Conservation (phyloP, 23 tunicate genomes). For the Botrylloides violaceus region DNA sequence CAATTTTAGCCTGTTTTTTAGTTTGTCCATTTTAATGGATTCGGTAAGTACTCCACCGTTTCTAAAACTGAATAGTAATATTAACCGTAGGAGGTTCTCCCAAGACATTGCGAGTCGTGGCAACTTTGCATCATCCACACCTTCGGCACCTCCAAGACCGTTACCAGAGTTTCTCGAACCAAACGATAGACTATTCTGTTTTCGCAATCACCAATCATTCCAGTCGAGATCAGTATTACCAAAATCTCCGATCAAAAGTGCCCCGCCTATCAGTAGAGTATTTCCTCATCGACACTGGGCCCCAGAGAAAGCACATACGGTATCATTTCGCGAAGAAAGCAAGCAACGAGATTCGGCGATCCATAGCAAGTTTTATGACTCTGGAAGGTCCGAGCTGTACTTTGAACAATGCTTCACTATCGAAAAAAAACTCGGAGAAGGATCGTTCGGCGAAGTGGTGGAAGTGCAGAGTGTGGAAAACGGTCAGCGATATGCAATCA, state of each 20-base stretch:
- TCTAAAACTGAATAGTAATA: not conserved
- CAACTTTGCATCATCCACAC: constrained; percentile 15
- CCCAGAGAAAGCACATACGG: constrained; percentile 72
- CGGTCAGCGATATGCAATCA: constrained; percentile 45
- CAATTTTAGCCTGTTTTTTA: too few species aligned
- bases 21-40: not conserved
- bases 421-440: constrained; percentile 80
- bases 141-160: not conserved
- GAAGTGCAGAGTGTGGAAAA: constrained; percentile 56
- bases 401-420: constrained; percentile 77
- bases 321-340: constrained; percentile 52
- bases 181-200: constrained; percentile 27
- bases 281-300: constrained; percentile 58
- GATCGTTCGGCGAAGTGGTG: constrained; percentile 85
- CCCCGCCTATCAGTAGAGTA: constrained; percentile 79
- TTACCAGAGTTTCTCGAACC: constrained; percentile 6
- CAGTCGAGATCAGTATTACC: constrained; percentile 30
- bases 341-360: constrained; percentile 34
- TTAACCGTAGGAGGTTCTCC: not conserved
- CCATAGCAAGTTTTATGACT: constrained; percentile 50
- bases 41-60: not conserved
- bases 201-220: constrained; percentile 19
- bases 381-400: constrained; percentile 63
- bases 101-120: not conserved
- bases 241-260: constrained; percentile 66